phyloP scores from a whole-genome alignment of 2,888 invertebrate genomes.

The Leucophenga montana region DNA sequence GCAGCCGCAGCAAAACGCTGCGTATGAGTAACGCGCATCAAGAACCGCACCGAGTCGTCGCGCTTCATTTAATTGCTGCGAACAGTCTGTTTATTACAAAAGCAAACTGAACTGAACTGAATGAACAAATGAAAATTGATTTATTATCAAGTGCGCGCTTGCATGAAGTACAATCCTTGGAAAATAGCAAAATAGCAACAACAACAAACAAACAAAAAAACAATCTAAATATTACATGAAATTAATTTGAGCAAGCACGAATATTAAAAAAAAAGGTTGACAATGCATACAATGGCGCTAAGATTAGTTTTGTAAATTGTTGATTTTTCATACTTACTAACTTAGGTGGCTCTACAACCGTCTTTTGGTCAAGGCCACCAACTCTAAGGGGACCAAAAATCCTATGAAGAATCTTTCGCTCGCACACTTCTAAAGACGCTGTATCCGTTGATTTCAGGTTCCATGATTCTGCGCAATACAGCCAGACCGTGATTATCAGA shows the following conservation, averaged over 20 bases:
- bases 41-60: neutral
- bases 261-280: neutral
- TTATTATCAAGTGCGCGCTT: neutral
- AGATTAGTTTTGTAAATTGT: neutral
- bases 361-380: too few species aligned
- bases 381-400: too few species aligned
- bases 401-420: too few species aligned
- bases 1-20: neutral
- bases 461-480: too few species aligned
- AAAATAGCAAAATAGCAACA: too few species aligned
- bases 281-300: neutral
- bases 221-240: slow-evolving; percentile 4
- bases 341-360: too few species aligned
- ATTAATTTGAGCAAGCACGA: neutral
- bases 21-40: slow-evolving; percentile 5
- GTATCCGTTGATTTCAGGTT: too few species aligned
- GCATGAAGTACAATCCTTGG: neutral
- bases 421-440: too few species aligned
- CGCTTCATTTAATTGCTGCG: slow-evolving; percentile 7
- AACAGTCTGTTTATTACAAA: slow-evolving; percentile 5
- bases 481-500: too few species aligned
- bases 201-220: too few species aligned
- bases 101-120: neutral
- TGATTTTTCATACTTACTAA: too few species aligned
- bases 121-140: neutral